A percentile compares a stretch with the other conserved stretches of the same genome.
These are phyloP conservation scores for Urocolius indicus DNA, from an alignment of 2,113 vertebrate genomes.

Conservation along the genomic window DNA sequence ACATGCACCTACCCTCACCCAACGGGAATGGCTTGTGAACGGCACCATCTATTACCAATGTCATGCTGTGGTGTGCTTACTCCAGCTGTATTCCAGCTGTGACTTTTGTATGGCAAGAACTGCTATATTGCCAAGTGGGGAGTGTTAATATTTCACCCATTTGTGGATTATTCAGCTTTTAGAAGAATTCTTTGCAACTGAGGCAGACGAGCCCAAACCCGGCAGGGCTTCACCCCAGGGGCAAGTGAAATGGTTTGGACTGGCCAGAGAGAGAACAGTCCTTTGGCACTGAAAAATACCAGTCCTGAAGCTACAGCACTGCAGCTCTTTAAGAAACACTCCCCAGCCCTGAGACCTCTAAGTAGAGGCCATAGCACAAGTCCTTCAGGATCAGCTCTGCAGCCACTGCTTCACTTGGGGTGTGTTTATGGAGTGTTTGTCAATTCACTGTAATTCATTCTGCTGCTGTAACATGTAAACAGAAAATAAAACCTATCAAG, in stretches of 20 bases:
- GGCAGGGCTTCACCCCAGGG: neutral
- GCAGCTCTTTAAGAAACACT: neutral
- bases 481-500: neutral
- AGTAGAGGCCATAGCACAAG: neutral
- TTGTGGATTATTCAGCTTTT: neutral
- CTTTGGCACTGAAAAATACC: neutral
- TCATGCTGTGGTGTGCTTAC: accelerated
- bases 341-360: neutral
- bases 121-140: neutral
- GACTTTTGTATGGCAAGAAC: neutral
- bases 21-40: neutral
- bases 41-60: neutral
- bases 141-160: neutral
- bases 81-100: constrained; percentile 20
- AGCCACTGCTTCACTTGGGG: neutral
- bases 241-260: neutral
- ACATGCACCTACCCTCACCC: neutral
- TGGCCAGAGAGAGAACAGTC: neutral
- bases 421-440: neutral
- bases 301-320: neutral
- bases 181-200: neutral
- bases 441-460: neutral
- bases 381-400: neutral
- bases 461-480: neutral
- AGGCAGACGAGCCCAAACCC: neutral